Base-by-base conservation (phyloP, 2,888 invertebrate species). In the Catonia carolina region DNA sequence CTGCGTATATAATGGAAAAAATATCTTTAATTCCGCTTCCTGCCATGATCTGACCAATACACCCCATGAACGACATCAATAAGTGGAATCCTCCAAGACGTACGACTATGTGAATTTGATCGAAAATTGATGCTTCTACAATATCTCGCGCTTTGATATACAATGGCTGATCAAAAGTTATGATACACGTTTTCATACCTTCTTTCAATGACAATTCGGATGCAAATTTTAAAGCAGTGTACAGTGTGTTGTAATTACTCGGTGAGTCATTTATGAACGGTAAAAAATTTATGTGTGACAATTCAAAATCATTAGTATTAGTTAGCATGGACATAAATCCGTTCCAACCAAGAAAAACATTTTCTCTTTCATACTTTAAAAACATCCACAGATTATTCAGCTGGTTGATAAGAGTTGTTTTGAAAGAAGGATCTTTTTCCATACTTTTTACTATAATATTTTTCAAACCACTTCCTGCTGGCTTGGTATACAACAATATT, bases 1-100 rank as follows among this genome's bases (percentile, higher is more conserved):
- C 60, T 58, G 71, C 64, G 66, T 69, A 71, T 50, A 69, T 66
- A 5, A 33, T 54, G 20, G 18, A 27, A 15, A 48, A 36, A 10
- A 41, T 12, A 35, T 49, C 48, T 12, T 48, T 47, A 15, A 55
- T 17, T 10, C 54, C 35, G 47, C 17, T 17, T 35, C 27, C 48
- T 35, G 49, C 22, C 45, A 18, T 45, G 45, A 45, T n/a, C 8
- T 45, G 23, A 2, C 55, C 55, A 35, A 55, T 55, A 27, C 15
- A 22, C 4, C 55, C 55, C 20, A 48, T 36, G 20, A 23, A 48
- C 12, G 49, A 54, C 54, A 54, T 27, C 7, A 54, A 17, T 17
- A 55, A 22, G 35, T 55, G 23, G 33, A 55, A 49, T 18, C 55
- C 55, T 27, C 55, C 48, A n/a, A 55, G 37, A 14, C 8, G 27